Evolutionary conservation across 2,888 invertebrate genomes (phyloP).

Genomic region (Glaucopsyche alexis): DNA sequence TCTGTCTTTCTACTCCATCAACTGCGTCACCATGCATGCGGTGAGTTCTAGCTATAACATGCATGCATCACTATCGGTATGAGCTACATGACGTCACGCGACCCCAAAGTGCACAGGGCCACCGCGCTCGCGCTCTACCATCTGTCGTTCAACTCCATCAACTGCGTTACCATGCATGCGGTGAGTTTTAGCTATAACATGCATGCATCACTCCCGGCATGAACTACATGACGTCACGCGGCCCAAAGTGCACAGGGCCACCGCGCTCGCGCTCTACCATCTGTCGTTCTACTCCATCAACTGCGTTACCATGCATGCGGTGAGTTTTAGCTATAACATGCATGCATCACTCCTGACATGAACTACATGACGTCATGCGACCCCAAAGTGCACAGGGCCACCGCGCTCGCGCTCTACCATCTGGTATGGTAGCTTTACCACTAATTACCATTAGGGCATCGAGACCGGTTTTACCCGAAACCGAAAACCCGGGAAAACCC

Average conservation of each 20-base stretch:
- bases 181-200: slow-evolving; percentile 56
- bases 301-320: slow-evolving; percentile 82
- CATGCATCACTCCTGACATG: no score
- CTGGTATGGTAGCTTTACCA: no score
- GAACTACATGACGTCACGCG: slow-evolving; percentile 90
- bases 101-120: slow-evolving; percentile 90
- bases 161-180: slow-evolving; percentile 96
- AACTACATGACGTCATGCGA: slow-evolving; percentile 66
- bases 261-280: slow-evolving; percentile 93
- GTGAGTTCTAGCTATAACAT: slow-evolving; percentile 53
- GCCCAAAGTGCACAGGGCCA: slow-evolving; percentile 90
- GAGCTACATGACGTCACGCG: slow-evolving; percentile 90
- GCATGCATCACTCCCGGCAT: no score
- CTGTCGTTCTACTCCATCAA: slow-evolving; percentile 95
- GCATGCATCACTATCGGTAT: slow-evolving; percentile 87
- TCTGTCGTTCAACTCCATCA: slow-evolving; percentile 93
- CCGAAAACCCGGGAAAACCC: no score
- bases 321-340: slow-evolving; percentile 46
- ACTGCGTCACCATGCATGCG: slow-evolving; percentile 84
- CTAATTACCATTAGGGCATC: no score
- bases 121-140: slow-evolving; percentile 94
- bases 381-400: slow-evolving; percentile 90
- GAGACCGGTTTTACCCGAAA: no score
- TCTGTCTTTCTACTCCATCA: slow-evolving; percentile 93
- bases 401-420: slow-evolving; percentile 93